phyloP scores from a whole-genome alignment of 2,888 invertebrate genomes.

The Drosophila koepferae region DNA sequence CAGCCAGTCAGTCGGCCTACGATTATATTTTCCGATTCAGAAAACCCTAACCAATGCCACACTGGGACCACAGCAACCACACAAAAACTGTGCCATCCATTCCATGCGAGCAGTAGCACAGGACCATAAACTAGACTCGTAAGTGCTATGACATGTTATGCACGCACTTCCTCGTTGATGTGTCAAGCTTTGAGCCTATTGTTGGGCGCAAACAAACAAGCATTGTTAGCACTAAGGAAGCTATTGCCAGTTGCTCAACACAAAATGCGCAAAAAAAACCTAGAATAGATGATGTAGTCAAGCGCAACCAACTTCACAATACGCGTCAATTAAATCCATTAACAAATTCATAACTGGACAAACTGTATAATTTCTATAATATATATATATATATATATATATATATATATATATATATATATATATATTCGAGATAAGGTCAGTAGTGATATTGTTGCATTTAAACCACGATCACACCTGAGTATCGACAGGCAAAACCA shows the following conservation, averaged over 20 bases:
- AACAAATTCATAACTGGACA: not conserved
- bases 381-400: not conserved
- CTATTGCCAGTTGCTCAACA: constrained; percentile 56
- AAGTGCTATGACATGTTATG: constrained; percentile 69
- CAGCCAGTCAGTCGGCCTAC: constrained; percentile 43
- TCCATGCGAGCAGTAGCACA: not conserved
- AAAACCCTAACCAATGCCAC: constrained; percentile 21
- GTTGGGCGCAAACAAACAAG: constrained; percentile 66
- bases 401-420: not conserved
- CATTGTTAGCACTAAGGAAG: constrained; percentile 67
- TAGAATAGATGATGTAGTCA: not conserved
- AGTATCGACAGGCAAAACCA: not conserved
- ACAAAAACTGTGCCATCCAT: constrained; percentile 30
- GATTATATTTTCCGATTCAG: constrained; percentile 37
- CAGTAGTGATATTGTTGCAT: no score
- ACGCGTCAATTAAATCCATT: not conserved
- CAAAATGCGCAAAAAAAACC: constrained; percentile 4
- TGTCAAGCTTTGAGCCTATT: constrained; percentile 28
- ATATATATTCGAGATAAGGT: no score
- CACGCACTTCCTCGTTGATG: constrained; percentile 57
- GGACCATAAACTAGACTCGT: constrained; percentile 39
- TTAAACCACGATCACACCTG: no score
- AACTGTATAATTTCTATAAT: not conserved
- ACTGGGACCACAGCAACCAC: constrained; percentile 2
- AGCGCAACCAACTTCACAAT: not conserved